These are phyloP conservation scores for Rhyzopertha dominica DNA, from an alignment of 1,140 invertebrate species.

Conservation along the genomic window DNA sequence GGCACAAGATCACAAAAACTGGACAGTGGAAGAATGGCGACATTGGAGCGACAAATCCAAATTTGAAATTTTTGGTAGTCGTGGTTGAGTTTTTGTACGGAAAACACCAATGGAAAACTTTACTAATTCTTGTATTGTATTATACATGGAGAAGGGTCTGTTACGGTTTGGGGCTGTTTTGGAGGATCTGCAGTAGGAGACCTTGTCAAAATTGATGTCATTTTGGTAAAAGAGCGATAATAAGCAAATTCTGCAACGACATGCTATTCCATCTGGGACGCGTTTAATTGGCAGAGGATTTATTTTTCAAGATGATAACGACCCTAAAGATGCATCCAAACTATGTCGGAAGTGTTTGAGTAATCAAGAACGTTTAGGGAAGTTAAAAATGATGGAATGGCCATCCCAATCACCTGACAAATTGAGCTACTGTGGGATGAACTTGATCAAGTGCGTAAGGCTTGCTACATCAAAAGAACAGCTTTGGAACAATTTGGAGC, in stretches of 20 bases:
- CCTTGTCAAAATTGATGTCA: no score
- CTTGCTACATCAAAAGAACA: constrained; percentile 9
- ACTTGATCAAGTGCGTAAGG: constrained; percentile 24
- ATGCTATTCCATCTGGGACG: constrained; percentile 10
- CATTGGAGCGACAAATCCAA: constrained; percentile 29
- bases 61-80: constrained; percentile 31
- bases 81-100: constrained; percentile 22
- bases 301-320: constrained; percentile 15
- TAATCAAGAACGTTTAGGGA: constrained; percentile 8
- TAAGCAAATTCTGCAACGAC: constrained; percentile 11
- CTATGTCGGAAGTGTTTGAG: not conserved
- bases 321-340: no score
- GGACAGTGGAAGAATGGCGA: constrained; percentile 21
- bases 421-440: constrained; percentile 39
- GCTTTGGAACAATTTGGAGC: constrained; percentile 15
- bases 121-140: constrained; percentile 22
- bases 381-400: constrained; percentile 25
- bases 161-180: constrained; percentile 42
- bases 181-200: constrained; percentile 17
- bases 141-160: constrained; percentile 32
- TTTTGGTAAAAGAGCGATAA: constrained; percentile 25
- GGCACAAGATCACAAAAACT: constrained; percentile 22
- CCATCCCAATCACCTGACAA: constrained; percentile 39
- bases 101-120: constrained; percentile 22
- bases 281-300: constrained; percentile 12